Evolutionary conservation across 2,888 invertebrate species (phyloP).

Genomic region (Blera fallax): DNA sequence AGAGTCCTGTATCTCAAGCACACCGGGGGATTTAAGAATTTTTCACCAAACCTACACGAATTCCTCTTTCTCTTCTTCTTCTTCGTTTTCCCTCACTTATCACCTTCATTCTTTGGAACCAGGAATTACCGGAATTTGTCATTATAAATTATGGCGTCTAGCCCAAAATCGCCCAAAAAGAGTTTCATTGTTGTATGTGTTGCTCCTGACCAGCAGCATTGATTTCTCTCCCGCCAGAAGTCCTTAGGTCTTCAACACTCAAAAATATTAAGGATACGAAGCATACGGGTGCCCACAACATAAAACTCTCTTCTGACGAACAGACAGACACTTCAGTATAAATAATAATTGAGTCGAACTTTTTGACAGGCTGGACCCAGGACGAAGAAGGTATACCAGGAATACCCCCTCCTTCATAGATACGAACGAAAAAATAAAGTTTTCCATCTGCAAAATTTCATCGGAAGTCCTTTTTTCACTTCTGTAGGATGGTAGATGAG

Average conservation of each 20-base stretch:
- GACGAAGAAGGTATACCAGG: conserved; percentile 15
- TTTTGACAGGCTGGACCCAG: conserved; percentile 69
- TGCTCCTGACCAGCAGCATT: conserved; percentile 54
- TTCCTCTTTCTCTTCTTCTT: neutral
- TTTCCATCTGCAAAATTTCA: conserved; percentile 67
- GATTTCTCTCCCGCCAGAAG: neutral
- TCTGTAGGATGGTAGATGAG: conserved; percentile 4
- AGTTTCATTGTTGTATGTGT: conserved; percentile 19
- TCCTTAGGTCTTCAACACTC: conserved; percentile 14
- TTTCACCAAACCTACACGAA: conserved; percentile 16
- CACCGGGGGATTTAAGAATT: conserved; percentile 7
- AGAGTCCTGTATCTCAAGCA: conserved; percentile 11
- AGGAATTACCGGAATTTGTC: conserved; percentile 68
- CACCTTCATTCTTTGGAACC: conserved; percentile 63
- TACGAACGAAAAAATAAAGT: conserved; percentile 27
- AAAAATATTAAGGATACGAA: too few species aligned
- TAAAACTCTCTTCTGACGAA: conserved; percentile 46
- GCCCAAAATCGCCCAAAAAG: neutral
- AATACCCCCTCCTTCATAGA: neutral
- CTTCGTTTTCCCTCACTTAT: neutral
- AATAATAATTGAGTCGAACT: conserved; percentile 70
- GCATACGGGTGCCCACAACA: conserved; percentile 28
- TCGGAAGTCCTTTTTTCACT: conserved; percentile 50
- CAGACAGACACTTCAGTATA: conserved; percentile 65
- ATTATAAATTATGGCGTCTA: conserved; percentile 68